These are phyloP conservation scores for Entomyzon cyanotis DNA, from an alignment of 2,113 vertebrate species.

Conservation along the genomic window DNA sequence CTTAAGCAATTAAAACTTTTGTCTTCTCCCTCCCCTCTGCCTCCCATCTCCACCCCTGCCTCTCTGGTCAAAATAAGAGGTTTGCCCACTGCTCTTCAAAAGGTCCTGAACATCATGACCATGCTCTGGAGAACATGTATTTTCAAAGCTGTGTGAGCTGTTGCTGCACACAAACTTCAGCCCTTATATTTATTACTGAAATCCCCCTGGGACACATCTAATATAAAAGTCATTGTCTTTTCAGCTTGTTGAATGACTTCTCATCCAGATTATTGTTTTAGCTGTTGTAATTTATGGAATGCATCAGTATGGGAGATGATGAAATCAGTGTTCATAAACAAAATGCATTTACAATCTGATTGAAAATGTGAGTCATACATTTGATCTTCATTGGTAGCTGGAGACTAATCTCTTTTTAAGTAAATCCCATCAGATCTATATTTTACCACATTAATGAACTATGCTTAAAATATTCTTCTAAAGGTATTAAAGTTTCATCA, in stretches of 20 bases:
- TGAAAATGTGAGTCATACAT: background rate
- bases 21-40: background rate
- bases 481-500: background rate
- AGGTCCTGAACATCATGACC: background rate
- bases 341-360: background rate
- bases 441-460: background rate
- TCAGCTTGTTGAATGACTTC: background rate
- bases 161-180: background rate
- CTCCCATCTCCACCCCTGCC: accelerated
- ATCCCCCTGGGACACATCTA: background rate
- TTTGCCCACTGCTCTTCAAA: background rate
- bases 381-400: background rate
- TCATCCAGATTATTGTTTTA: background rate
- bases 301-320: background rate
- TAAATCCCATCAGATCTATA: background rate
- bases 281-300: background rate
- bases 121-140: background rate
- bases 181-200: background rate
- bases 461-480: background rate
- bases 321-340: background rate
- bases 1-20: background rate
- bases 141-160: background rate
- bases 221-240: background rate
- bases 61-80: accelerated
- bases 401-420: background rate